phyloP scores from a whole-genome alignment of 2,797 vertebrate species.

The Hyperoplus immaculatus region DNA sequence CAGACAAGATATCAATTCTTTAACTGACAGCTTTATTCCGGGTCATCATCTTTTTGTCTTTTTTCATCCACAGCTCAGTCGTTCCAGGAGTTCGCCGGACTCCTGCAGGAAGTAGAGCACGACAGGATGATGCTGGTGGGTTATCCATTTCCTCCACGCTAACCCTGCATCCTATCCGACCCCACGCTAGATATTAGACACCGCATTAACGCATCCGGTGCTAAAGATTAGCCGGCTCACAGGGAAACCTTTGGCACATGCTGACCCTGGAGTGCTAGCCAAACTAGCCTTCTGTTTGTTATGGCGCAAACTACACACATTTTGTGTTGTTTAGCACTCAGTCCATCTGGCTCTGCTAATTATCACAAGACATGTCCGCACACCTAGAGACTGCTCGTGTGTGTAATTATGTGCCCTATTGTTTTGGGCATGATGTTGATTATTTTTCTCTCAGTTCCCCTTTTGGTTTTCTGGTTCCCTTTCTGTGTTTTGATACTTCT shows the following conservation, averaged over 20 bases:
- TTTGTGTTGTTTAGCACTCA: too few relatives aligned
- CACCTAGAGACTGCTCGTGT: neutral
- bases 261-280: neutral
- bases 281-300: neutral
- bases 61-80: slow-evolving; percentile 89
- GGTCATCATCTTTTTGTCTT: slow-evolving; percentile 28
- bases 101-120: slow-evolving; percentile 94
- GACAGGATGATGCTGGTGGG: slow-evolving; percentile 98
- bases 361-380: neutral
- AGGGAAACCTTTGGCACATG: slow-evolving; percentile 1
- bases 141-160: slow-evolving; percentile 67
- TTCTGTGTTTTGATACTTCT: neutral
- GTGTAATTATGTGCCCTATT: neutral
- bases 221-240: neutral
- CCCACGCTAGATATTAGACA: slow-evolving; percentile 22
- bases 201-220: neutral
- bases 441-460: slow-evolving; percentile 47
- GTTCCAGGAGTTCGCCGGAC: slow-evolving; percentile 96
- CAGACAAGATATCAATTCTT: slow-evolving; percentile 31
- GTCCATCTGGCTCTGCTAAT: neutral
- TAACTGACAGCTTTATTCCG: slow-evolving; percentile 2
- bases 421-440: neutral
- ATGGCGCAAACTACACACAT: neutral
- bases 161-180: slow-evolving; percentile 40
- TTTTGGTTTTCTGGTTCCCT: slow-evolving; percentile 27